phyloP scores from a whole-genome alignment of 2,113 vertebrate species.

The Rhabdornis inornatus region DNA sequence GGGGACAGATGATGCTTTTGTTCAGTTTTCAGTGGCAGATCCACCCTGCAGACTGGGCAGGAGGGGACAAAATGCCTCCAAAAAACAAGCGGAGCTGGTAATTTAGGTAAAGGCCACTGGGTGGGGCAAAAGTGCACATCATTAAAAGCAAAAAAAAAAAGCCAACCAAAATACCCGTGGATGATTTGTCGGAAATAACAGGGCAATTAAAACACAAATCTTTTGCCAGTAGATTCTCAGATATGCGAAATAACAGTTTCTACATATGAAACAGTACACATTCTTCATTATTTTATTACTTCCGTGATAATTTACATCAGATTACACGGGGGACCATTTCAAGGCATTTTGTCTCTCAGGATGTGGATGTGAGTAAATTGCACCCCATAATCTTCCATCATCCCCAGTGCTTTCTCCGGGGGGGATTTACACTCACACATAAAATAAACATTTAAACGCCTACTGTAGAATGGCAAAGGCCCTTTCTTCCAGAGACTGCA shows the following conservation, averaged over 20 bases:
- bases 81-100: not conserved
- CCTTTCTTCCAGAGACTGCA: not conserved
- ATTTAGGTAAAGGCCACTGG: constrained; percentile 50
- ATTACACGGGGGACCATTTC: not conserved
- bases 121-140: constrained; percentile 61
- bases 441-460: not conserved
- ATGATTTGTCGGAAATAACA: not conserved
- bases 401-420: not conserved
- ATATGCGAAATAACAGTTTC: not conserved
- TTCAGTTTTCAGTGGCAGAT: constrained; percentile 3
- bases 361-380: not conserved
- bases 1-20: constrained; percentile 35
- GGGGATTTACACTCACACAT: not conserved
- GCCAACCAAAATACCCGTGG: not conserved
- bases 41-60: not conserved
- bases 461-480: not conserved
- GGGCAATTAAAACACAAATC: not conserved
- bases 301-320: not conserved
- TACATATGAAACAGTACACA: not conserved
- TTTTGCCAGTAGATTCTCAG: not conserved
- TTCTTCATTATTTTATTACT: not conserved
- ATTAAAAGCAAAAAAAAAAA: not conserved
- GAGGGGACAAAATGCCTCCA: not conserved
- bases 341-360: not conserved
- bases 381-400: constrained; percentile 5